Evolutionary conservation across 2,888 invertebrate species (phyloP), one percentile per base, ranked within the genome.

Genomic region (Eumerus sabulonum): DNA sequence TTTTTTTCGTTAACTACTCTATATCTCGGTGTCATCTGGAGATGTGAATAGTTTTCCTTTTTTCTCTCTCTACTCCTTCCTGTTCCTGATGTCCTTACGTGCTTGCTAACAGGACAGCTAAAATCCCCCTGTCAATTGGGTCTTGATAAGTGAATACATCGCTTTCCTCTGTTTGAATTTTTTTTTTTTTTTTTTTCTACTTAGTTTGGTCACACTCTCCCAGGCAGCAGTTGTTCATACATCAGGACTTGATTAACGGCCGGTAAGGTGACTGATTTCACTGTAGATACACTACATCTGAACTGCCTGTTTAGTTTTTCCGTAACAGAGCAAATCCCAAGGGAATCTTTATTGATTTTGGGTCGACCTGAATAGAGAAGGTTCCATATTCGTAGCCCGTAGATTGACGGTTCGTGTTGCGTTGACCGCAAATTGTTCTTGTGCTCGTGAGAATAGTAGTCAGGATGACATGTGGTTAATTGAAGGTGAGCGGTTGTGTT

Each of bases 71-170:
- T 50, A 11, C 14, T 11, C 2, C 27, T 59, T 18, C 27, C 35
- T 36, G 38, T 57, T 18, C 42, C 14, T 19, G 13, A 27, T 27
- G 3, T 27, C 7, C 27, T 27, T 27, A 27, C 27, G 7, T 27
- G 27, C 12, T 13, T 45, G 27, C 17, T 48, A 27, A 53, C 11
- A 57, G 60, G 54, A 71, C 45, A 62, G 45, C 40, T 14, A 13
- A 67, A 77, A 67, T 67, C 77, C 72, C 27, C 53, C 62, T 53
- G 42, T 67, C 72, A 57, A 64, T 66, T 62, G 17, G 67, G 62
- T 67, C 67, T 63, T 67, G 62, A 72, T 67, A 77, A 77, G 72
- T 77, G 72, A 67, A 72, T 67, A 77, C 72, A 77, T 53, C n/a
- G n/a, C n/a, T n/a, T n/a, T n/a, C n/a, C 27, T 4, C 27, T 27